These are phyloP conservation scores for Contarinia nasturtii DNA, from an alignment of 1,140 invertebrate genomes.

Conservation along the genomic window DNA sequence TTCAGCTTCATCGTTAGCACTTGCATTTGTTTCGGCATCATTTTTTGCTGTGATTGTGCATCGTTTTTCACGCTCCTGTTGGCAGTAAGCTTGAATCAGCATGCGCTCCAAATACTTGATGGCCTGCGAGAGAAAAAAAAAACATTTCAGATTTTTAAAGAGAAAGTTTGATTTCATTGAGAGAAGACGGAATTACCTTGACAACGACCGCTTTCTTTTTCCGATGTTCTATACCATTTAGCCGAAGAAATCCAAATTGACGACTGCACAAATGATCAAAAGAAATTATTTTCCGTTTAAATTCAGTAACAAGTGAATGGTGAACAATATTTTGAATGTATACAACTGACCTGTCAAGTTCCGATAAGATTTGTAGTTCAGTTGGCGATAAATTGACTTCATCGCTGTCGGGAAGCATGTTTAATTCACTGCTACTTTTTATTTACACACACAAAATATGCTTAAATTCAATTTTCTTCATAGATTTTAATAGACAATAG, in stretches of 20 bases:
- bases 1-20: too few relatives aligned
- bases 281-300: not conserved
- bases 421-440: not conserved
- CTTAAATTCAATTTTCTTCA: not conserved
- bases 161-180: constrained; percentile 4
- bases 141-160: constrained; percentile 2
- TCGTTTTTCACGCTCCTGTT: constrained; percentile 22
- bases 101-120: constrained; percentile 69
- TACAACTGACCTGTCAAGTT: constrained; percentile 53
- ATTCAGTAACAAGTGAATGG: not conserved
- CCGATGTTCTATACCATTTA: constrained; percentile 52
- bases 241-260: constrained; percentile 67
- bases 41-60: constrained; percentile 6
- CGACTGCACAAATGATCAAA: constrained; percentile 39
- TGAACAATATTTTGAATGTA: not conserved
- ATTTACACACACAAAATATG: not conserved
- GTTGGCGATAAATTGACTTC: constrained; percentile 35
- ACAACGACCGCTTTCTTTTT: constrained; percentile 58
- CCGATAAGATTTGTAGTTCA: constrained; percentile 64
- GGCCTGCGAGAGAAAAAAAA: constrained; percentile 25
- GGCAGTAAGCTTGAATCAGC: constrained; percentile 53
- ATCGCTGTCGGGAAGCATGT: constrained; percentile 4
- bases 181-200: constrained; percentile 31
- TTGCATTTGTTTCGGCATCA: not conserved
- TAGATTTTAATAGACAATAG: not conserved